Evolutionary conservation across 2,113 vertebrate genomes (phyloP).

Genomic region (Rafetus swinhoei): DNA sequence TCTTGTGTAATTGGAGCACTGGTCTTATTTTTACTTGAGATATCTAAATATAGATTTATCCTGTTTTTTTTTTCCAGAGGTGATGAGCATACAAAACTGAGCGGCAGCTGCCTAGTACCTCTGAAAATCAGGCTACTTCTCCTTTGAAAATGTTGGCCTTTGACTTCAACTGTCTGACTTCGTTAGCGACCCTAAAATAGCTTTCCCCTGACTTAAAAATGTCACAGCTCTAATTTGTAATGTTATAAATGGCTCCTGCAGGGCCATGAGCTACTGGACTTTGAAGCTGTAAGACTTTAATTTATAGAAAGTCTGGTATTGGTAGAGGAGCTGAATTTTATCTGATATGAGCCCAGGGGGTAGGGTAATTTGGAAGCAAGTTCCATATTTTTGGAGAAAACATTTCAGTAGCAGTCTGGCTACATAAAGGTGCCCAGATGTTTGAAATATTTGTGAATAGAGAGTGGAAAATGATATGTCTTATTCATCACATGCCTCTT

Average conservation of each 20-base stretch:
- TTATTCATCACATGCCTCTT: not conserved
- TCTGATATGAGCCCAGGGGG: not conserved
- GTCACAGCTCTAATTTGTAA: not conserved
- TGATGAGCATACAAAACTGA: no score
- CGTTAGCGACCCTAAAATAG: not conserved
- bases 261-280: not conserved
- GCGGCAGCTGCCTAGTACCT: not conserved
- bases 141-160: not conserved
- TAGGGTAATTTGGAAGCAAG: not conserved
- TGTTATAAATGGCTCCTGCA: not conserved
- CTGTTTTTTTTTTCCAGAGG: not conserved
- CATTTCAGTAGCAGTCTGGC: not conserved
- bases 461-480: not conserved
- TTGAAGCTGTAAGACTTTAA: not conserved
- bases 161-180: not conserved
- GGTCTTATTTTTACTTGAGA: not conserved
- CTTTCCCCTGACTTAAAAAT: not conserved
- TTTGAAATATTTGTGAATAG: not conserved
- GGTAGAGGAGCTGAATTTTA: not conserved
- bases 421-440: not conserved
- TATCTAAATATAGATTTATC: not conserved
- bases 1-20: not conserved
- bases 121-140: not conserved
- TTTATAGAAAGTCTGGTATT: not conserved
- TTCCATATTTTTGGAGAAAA: not conserved